These are phyloP conservation scores for Arnoldichthys spilopterus DNA, from an alignment of 2,797 vertebrate species.

Conservation along the genomic window DNA sequence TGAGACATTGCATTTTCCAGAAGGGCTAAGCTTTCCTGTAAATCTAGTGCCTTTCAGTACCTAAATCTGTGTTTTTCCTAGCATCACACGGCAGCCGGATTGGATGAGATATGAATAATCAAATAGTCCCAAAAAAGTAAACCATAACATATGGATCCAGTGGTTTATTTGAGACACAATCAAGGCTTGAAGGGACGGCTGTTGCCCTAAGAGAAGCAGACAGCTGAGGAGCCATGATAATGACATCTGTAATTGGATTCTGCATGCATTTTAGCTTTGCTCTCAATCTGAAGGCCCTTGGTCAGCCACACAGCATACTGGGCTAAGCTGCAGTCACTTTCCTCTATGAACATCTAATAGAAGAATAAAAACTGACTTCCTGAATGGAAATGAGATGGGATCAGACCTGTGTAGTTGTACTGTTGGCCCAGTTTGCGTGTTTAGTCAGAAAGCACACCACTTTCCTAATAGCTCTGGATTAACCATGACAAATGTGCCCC, in stretches of 20 bases:
- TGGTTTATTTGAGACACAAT: slow-evolving; percentile 38
- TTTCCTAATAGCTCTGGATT: slow-evolving; percentile 69
- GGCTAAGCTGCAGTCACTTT: background rate
- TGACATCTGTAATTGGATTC: slow-evolving; percentile 57
- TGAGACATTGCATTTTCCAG: background rate
- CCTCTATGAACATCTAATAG: background rate
- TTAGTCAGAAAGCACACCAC: slow-evolving; percentile 47
- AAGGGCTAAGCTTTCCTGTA: too few species aligned
- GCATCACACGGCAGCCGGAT: too few species aligned
- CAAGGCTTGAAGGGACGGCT: slow-evolving; percentile 46
- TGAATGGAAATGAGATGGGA: background rate
- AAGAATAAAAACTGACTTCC: background rate
- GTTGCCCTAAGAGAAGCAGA: slow-evolving; percentile 39
- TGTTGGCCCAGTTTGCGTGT: slow-evolving; percentile 56
- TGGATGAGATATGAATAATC: too few species aligned
- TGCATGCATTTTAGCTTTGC: slow-evolving; percentile 48
- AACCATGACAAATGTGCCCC: slow-evolving; percentile 63
- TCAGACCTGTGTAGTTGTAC: slow-evolving; percentile 50
- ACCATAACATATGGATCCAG: background rate
- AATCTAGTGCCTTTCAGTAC: background rate
- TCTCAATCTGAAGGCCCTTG: slow-evolving; percentile 21
- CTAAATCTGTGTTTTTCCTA: background rate
- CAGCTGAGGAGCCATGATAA: slow-evolving; percentile 52
- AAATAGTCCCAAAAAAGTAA: too few species aligned
- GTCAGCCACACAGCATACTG: background rate